These are phyloP conservation scores for Nansenia antarctica DNA, from an alignment of 2,113 vertebrate genomes.

Conservation along the genomic window DNA sequence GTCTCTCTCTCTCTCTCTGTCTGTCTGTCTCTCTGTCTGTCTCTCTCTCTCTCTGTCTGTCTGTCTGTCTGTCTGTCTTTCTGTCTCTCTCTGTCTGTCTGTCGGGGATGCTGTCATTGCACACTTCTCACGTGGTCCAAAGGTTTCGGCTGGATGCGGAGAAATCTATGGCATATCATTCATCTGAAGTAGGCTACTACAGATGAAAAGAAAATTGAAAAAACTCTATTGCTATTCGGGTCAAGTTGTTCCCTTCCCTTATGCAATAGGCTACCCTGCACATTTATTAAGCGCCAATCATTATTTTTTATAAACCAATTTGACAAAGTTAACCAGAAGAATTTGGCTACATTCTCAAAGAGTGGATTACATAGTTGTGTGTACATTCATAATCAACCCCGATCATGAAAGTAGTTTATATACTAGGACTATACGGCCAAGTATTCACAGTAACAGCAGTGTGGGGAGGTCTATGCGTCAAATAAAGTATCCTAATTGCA, in stretches of 20 bases:
- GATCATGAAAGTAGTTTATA: neutral
- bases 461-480: neutral
- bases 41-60: too few relatives aligned
- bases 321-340: too few relatives aligned
- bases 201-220: too few relatives aligned
- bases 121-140: slow-evolving; percentile 71
- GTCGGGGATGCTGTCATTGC: slow-evolving; percentile 53
- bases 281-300: neutral
- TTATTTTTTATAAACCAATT: neutral
- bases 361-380: neutral
- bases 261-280: neutral
- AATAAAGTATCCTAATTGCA: neutral
- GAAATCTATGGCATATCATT: slow-evolving; percentile 30
- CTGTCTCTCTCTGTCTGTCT: neutral
- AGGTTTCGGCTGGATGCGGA: slow-evolving; percentile 62
- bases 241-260: neutral
- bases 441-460: too few relatives aligned
- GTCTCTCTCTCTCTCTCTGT: too few relatives aligned
- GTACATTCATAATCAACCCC: neutral
- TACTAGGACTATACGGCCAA: neutral
- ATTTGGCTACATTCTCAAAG: too few relatives aligned
- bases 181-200: neutral
- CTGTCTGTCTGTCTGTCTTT: too few relatives aligned
- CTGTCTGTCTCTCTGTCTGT: too few relatives aligned
- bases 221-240: neutral